Conservation (phyloP, 1,140 invertebrate genomes). For the Leptonema lineaticorne region DNA sequence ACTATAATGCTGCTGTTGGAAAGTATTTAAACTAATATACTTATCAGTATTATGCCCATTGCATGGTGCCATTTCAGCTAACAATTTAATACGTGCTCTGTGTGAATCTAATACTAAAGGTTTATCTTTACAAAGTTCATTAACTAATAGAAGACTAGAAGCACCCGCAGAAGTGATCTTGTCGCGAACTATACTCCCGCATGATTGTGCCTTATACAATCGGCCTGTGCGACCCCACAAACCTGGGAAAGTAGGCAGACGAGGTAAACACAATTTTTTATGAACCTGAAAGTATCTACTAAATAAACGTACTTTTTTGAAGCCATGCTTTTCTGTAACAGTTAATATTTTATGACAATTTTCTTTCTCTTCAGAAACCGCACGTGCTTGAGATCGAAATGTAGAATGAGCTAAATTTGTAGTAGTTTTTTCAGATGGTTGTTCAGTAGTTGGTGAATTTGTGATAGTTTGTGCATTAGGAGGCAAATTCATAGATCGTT, state of each 20-base stretch:
- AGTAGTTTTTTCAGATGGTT: conserved; percentile 40
- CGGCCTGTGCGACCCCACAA: conserved; percentile 56
- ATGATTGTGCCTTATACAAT: conserved; percentile 62
- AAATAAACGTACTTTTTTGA: conserved; percentile 61
- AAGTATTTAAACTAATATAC: conserved; percentile 18
- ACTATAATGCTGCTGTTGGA: conserved; percentile 25
- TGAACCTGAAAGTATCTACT: conserved; percentile 66
- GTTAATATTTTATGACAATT: conserved; percentile 50
- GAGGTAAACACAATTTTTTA: conserved; percentile 38
- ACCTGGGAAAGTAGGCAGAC: conserved; percentile 58
- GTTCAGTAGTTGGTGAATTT: conserved; percentile 42
- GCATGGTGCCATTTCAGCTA: conserved; percentile 34
- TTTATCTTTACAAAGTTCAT: conserved; percentile 38
- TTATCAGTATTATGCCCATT: conserved; percentile 12
- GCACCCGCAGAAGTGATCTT: conserved; percentile 39
- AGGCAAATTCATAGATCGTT: conserved; percentile 46
- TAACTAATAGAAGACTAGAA: conserved; percentile 39
- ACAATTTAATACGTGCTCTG: conserved; percentile 35
- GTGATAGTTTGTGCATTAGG: conserved; percentile 45
- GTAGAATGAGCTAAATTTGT: conserved; percentile 26
- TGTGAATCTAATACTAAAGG: conserved; percentile 38
- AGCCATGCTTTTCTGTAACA: conserved; percentile 50
- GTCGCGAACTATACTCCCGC: conserved; percentile 59
- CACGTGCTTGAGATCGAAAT: conserved; percentile 33
- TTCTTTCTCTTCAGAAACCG: conserved; percentile 49